phyloP scores from a whole-genome alignment of 2,888 invertebrate genomes.

The Gari tellinella region DNA sequence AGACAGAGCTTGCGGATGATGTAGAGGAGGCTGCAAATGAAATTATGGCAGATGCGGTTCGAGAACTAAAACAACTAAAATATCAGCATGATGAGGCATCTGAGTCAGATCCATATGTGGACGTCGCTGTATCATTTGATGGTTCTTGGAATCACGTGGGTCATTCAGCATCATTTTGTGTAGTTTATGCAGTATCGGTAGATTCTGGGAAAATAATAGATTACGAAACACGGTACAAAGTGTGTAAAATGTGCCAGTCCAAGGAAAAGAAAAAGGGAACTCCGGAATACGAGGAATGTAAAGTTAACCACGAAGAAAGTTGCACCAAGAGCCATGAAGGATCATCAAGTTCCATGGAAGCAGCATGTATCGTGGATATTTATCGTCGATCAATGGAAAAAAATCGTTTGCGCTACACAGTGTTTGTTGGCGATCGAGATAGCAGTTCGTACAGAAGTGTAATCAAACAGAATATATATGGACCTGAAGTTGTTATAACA shows the following conservation, averaged over 20 bases:
- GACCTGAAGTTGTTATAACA: too few relatives aligned
- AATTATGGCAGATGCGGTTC: too few relatives aligned
- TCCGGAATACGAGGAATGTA: too few relatives aligned
- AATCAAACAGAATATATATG: background rate
- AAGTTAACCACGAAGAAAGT: background rate
- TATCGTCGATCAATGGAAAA: slow-evolving; percentile 10
- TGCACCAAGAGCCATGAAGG: slow-evolving; percentile 8
- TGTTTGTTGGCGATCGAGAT: slow-evolving; percentile 19
- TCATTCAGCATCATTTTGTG: slow-evolving; percentile 10
- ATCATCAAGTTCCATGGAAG: slow-evolving; percentile 13
- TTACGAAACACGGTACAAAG: too few relatives aligned
- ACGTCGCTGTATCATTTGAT: background rate
- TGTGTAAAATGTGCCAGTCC: too few relatives aligned
- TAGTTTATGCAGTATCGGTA: slow-evolving; percentile 3
- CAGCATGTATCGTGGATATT: slow-evolving; percentile 7
- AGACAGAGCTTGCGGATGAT: too few relatives aligned
- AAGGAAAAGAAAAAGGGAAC: too few relatives aligned
- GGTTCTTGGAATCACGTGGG: slow-evolving; percentile 1
- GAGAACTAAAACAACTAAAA: too few relatives aligned
- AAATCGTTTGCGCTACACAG: slow-evolving; percentile 17
- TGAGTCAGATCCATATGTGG: too few relatives aligned
- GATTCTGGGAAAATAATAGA: background rate
- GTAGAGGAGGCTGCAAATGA: too few relatives aligned
- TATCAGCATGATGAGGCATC: too few relatives aligned
- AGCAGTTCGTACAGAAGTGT: slow-evolving; percentile 11